Evolutionary conservation across 2,888 invertebrate genomes (phyloP).

Genomic region (Dioctria rufipes): DNA sequence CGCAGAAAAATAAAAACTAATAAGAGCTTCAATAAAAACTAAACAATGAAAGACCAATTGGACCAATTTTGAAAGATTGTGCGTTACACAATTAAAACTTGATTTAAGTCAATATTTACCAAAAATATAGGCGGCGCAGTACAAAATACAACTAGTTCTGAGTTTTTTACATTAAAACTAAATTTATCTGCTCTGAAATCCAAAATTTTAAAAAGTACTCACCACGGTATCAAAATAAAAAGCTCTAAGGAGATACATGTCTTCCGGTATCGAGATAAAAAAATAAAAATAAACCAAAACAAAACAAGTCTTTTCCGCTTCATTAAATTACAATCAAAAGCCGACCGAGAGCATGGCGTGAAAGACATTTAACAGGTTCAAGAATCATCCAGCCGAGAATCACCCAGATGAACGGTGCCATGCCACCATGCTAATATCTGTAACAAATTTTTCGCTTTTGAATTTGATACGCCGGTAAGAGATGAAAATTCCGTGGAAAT

Average conservation of each 20-base stretch:
- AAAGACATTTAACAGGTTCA: conserved; percentile 32
- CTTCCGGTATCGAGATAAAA: conserved; percentile 4
- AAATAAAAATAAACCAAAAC: neutral
- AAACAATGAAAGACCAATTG: too few species aligned
- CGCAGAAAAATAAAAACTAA: too few species aligned
- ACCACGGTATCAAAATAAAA: too few species aligned
- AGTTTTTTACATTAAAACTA: too few species aligned
- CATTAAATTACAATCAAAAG: conserved; percentile 40
- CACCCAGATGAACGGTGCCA: neutral
- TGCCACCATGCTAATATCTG: conserved; percentile 15
- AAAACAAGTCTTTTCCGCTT: conserved; percentile 12
- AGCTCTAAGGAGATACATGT: neutral
- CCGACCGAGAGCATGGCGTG: neutral
- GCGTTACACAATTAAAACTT: too few species aligned
- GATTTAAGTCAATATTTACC: too few species aligned
- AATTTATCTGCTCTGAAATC: too few species aligned
- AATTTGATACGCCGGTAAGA: conserved; percentile 28
- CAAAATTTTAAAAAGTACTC: too few species aligned
- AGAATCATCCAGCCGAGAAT: conserved; percentile 14
- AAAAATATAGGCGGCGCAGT: too few species aligned
- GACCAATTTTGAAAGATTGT: too few species aligned
- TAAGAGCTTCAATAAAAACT: too few species aligned
- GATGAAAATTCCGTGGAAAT: conserved; percentile 29
- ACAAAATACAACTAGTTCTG: too few species aligned
- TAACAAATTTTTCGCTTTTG: conserved; percentile 41